A percentile compares a stretch with the other conserved stretches of the same genome.
phyloP scores from a whole-genome alignment of 2,888 invertebrate genomes.

The Tribolium freemani region DNA sequence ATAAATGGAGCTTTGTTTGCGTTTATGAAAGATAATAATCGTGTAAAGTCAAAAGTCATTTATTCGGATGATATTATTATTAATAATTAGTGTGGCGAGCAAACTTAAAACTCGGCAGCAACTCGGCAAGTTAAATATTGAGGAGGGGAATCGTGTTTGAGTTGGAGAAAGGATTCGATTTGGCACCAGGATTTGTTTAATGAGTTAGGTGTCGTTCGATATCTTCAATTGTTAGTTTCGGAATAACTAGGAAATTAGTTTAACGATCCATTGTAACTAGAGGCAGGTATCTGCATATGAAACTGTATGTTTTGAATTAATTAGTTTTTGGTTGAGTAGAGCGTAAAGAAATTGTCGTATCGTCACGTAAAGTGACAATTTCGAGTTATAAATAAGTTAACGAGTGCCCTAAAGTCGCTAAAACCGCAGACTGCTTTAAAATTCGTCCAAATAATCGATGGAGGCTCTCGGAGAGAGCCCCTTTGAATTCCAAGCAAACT shows the following conservation, averaged over 20 bases:
- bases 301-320: constrained; percentile 37
- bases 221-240: constrained; percentile 12
- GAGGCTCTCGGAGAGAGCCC: constrained; percentile 45
- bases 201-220: constrained; percentile 7
- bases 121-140: constrained; percentile 22
- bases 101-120: constrained; percentile 9
- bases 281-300: constrained; percentile 35
- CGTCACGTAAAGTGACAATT: constrained; percentile 18
- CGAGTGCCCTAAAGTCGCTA: constrained; percentile 11
- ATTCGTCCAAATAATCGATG: constrained; percentile 53
- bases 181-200: neutral
- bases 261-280: constrained; percentile 26
- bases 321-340: constrained; percentile 15
- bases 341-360: constrained; percentile 5
- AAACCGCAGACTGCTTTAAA: constrained; percentile 35
- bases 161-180: constrained; percentile 1
- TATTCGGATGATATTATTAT: constrained; percentile 8
- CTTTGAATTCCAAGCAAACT: constrained; percentile 59
- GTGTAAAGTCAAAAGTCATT: constrained; percentile 13
- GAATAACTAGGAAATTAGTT: constrained; percentile 31
- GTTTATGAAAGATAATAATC: constrained; percentile 20
- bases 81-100: constrained; percentile 8
- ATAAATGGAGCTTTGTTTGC: constrained; percentile 30
- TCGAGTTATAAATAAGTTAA: constrained; percentile 24
- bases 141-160: constrained; percentile 9